Evolutionary conservation across 2,113 vertebrate species (phyloP).

Genomic region (Hemibagrus wyckioides): DNA sequence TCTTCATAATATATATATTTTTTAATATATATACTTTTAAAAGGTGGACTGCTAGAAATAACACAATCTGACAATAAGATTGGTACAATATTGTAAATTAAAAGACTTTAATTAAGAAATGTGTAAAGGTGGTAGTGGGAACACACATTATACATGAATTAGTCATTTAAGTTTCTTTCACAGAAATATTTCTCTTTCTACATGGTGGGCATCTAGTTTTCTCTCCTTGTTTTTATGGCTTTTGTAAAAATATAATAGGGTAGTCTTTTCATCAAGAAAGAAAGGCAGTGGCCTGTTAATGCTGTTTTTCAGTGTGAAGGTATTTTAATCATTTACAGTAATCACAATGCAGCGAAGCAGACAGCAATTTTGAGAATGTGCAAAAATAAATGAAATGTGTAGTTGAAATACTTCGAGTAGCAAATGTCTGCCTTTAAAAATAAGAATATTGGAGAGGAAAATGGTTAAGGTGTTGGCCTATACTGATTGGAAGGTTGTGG

Average conservation of each 20-base stretch:
- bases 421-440: neutral
- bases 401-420: neutral
- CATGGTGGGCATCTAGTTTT: neutral
- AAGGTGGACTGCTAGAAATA: neutral
- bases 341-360: neutral
- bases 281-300: neutral
- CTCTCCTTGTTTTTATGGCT: neutral
- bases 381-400: neutral
- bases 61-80: neutral
- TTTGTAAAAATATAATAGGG: neutral
- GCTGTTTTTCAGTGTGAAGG: neutral
- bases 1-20: neutral
- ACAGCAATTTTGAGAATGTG: neutral
- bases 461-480: too few species aligned
- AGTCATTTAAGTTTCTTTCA: neutral
- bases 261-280: neutral
- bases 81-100: neutral
- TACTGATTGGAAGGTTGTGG: too few species aligned
- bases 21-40: too few species aligned
- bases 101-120: neutral
- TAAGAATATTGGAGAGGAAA: neutral
- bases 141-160: neutral
- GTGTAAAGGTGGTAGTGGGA: neutral
- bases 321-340: neutral
- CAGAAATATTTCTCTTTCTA: neutral